Percentiles rank a stretch among this genome's conserved stretches.
Evolutionary conservation across 2,888 invertebrate genomes (phyloP).

Genomic region (Hydrotaea cyrtoneurina): DNA sequence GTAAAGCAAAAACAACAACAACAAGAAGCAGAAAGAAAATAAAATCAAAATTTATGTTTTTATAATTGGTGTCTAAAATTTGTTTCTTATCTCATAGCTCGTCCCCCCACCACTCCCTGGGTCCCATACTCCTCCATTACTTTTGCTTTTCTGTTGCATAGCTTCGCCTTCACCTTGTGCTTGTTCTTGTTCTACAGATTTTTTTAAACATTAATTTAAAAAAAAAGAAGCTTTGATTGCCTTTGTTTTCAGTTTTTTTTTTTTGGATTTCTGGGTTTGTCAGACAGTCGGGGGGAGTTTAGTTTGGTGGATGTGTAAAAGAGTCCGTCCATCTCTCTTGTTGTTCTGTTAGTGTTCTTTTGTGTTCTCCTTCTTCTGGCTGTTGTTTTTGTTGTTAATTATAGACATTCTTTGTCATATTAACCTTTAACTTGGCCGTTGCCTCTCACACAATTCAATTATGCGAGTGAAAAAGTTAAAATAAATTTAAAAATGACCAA

Average conservation of each 20-base stretch:
- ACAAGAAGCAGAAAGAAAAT: conserved; percentile 19
- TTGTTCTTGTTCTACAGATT: background rate
- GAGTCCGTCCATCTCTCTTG: background rate
- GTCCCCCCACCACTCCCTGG: conserved; percentile 38
- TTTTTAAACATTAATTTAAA: background rate
- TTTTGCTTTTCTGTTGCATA: too few relatives aligned
- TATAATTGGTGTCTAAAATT: conserved; percentile 64
- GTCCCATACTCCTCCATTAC: background rate
- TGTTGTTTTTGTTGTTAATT: conserved; percentile 48
- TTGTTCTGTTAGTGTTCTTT: background rate
- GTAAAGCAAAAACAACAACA: background rate
- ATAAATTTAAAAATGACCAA: conserved; percentile 16
- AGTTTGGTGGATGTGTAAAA: background rate
- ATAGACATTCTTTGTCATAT: conserved; percentile 65
- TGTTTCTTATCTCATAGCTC: conserved; percentile 50
- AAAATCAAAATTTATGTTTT: conserved; percentile 66
- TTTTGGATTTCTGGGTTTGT: background rate
- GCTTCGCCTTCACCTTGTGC: background rate
- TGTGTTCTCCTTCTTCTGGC: background rate
- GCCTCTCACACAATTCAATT: conserved; percentile 62
- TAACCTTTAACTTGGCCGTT: conserved; percentile 66
- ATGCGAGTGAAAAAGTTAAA: conserved; percentile 42
- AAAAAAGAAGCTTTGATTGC: background rate
- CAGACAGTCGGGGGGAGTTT: background rate
- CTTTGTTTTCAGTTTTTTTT: conserved; percentile 5